phyloP scores from a whole-genome alignment of 2,797 vertebrate genomes.

The Rhincodon typus region DNA sequence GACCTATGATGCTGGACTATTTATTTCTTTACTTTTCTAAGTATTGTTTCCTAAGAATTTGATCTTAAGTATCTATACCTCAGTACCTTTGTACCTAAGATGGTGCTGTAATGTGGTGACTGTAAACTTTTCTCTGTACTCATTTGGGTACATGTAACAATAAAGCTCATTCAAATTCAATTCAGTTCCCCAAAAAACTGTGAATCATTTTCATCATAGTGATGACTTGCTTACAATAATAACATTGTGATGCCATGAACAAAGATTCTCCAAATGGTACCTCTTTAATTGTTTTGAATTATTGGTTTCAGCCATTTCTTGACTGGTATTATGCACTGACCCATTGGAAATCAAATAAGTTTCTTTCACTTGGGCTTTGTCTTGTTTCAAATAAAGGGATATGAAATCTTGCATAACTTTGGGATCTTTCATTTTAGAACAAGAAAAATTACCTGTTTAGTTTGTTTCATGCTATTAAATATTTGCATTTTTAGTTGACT shows the following conservation, averaged over 20 bases:
- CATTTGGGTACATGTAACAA: no score
- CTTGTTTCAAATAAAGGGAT: neutral
- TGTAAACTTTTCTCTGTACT: no score
- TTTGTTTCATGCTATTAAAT: neutral
- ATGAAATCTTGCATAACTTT: neutral
- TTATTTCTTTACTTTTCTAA: no score
- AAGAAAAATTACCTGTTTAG: neutral
- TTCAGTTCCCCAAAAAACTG: neutral
- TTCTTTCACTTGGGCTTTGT: neutral
- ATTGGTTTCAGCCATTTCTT: neutral
- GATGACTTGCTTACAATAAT: neutral
- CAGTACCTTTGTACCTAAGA: no score
- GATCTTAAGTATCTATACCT: no score
- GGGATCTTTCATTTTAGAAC: neutral
- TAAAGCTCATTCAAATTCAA: no score
- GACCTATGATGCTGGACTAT: no score
- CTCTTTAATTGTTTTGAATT: neutral
- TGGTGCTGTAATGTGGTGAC: no score
- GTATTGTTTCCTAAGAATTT: no score
- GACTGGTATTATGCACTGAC: neutral
- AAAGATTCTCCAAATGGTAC: neutral
- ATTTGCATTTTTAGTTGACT: neutral
- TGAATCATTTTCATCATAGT: neutral
- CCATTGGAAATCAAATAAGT: neutral
- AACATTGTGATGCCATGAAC: neutral